Percentiles rank a stretch among this genome's conserved stretches.
These are phyloP conservation scores for Neomorphus geoffroyi DNA, from an alignment of 2,797 vertebrate species.

Conservation along the genomic window DNA sequence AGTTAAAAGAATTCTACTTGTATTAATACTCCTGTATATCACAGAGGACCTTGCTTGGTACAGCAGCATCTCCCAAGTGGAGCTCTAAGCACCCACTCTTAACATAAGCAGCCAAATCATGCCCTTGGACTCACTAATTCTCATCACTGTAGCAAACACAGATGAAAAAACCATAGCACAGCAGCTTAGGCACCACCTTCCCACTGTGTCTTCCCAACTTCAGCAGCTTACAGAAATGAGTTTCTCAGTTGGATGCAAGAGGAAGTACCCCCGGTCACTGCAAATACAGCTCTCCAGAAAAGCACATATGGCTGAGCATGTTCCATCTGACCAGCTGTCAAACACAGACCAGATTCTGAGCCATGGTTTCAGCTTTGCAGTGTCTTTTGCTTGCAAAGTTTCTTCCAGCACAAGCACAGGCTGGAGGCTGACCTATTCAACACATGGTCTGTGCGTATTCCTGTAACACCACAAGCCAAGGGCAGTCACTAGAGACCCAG, in stretches of 20 bases:
- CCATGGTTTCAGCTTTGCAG: not conserved
- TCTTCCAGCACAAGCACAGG: not conserved
- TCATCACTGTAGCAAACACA: not conserved
- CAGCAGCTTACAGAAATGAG: not conserved
- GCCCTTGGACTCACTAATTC: not conserved
- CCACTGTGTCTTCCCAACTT: not conserved
- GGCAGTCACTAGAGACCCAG: accelerated
- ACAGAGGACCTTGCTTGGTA: not conserved
- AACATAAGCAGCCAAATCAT: not conserved
- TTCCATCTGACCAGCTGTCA: not conserved
- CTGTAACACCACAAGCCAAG: not conserved
- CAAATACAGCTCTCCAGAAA: not conserved
- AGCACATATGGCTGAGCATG: not conserved
- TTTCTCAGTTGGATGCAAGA: not conserved
- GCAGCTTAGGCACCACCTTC: not conserved
- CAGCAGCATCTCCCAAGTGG: not conserved
- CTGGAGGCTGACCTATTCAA: not conserved
- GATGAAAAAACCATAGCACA: not conserved
- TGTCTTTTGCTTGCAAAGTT: not conserved
- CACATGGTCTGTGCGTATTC: accelerated
- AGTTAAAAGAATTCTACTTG: not conserved
- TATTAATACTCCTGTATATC: not conserved
- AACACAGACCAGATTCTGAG: not conserved
- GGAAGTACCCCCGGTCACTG: not conserved
- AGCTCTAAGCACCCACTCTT: not conserved